Conservation (phyloP, 1,140 invertebrate genomes). For the Trypoxylus dichotomus region DNA sequence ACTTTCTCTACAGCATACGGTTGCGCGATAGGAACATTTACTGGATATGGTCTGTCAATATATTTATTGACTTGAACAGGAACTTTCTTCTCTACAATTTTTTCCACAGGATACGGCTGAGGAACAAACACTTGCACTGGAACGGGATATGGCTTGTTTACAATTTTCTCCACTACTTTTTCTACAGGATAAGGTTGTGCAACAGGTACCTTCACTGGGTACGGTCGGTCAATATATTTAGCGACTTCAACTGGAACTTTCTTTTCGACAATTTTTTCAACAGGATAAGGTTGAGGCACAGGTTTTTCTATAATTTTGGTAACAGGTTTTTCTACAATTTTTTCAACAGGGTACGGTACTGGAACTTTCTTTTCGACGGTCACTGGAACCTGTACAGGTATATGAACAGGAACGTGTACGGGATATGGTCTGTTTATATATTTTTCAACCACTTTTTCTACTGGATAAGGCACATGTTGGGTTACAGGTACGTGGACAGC, state of each 20-base stretch:
- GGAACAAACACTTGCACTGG: slow-evolving; percentile 42
- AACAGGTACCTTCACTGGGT: slow-evolving; percentile 51
- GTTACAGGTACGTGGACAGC: slow-evolving; percentile 58
- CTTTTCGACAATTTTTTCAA: slow-evolving; percentile 44
- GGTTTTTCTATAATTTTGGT: slow-evolving; percentile 55
- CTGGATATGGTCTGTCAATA: slow-evolving; percentile 39
- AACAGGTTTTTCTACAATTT: slow-evolving; percentile 53
- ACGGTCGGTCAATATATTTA: slow-evolving; percentile 38
- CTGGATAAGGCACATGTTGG: slow-evolving; percentile 58
- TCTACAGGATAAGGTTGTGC: slow-evolving; percentile 58
- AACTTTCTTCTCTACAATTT: slow-evolving; percentile 53
- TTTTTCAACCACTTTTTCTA: slow-evolving; percentile 57
- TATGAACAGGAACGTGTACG: slow-evolving; percentile 45
- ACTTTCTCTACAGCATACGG: slow-evolving; percentile 59
- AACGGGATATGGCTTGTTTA: slow-evolving; percentile 40
- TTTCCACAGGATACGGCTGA: slow-evolving; percentile 59
- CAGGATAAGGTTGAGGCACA: slow-evolving; percentile 43
- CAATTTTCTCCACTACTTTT: slow-evolving; percentile 53
- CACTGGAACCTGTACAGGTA: slow-evolving; percentile 54
- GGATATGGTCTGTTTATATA: slow-evolving; percentile 31
- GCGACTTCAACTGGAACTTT: slow-evolving; percentile 46
- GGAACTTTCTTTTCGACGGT: slow-evolving; percentile 49
- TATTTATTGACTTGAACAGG: slow-evolving; percentile 43
- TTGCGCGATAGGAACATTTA: slow-evolving; percentile 55
- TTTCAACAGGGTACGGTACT: slow-evolving; percentile 53